Evolutionary conservation across 2,888 invertebrate species (phyloP).

Genomic region (Drosophila flavopinicola): DNA sequence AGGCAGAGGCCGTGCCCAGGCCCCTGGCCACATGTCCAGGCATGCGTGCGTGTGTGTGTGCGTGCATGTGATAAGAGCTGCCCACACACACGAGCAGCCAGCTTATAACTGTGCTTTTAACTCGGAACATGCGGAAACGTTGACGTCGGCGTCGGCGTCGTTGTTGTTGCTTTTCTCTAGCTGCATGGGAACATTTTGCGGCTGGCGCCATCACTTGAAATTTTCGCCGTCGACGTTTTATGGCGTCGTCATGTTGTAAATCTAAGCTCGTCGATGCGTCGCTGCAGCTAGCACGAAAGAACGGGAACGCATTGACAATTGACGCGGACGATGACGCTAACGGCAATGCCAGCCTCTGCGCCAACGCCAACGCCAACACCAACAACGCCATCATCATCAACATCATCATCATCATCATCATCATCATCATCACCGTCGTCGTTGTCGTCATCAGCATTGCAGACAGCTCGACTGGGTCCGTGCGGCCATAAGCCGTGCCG

Average conservation of each 20-base stretch:
- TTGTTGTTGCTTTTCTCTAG: conserved; percentile 5
- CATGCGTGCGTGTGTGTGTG: conserved; percentile 4
- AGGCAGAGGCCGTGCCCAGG: conserved; percentile 8
- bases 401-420: conserved; percentile 15
- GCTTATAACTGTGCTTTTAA: conserved; percentile 52
- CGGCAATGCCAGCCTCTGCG: neutral
- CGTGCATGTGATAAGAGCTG: conserved; percentile 39
- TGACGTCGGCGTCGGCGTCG: conserved; percentile 3
- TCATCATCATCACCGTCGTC: conserved; percentile 10
- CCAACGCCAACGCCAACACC: conserved; percentile 1
- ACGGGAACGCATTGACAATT: conserved; percentile 40
- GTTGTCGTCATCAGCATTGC: conserved; percentile 32
- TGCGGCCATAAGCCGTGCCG: conserved; percentile 23
- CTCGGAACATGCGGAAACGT: conserved; percentile 64
- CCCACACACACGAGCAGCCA: conserved; percentile 14
- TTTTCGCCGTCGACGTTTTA: conserved; percentile 30
- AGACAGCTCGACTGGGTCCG: conserved; percentile 55
- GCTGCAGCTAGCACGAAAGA: neutral
- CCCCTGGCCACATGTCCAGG: conserved; percentile 2
- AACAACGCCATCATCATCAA: neutral
- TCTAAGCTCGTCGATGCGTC: conserved; percentile 25
- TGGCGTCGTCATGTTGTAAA: conserved; percentile 31
- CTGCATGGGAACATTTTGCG: conserved; percentile 50
- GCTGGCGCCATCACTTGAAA: conserved; percentile 50
- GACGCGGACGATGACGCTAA: conserved; percentile 25